Percentiles rank a stretch among this genome's conserved stretches.
Evolutionary conservation across 2,888 invertebrate genomes (phyloP).

Genomic region (Digitonthophagus gazella): DNA sequence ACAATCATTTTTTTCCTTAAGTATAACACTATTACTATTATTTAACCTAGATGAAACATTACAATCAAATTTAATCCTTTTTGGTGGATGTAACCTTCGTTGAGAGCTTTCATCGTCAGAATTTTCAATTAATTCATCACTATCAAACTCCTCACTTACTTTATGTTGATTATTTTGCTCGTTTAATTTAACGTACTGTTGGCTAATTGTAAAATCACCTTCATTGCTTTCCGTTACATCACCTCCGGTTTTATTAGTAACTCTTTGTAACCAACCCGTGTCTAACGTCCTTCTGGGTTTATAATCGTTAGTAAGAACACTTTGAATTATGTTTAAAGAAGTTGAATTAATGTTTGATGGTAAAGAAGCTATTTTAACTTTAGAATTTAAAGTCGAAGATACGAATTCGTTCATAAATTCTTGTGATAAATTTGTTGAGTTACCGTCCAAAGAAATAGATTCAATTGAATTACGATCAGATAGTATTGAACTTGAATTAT

Average conservation of each 20-base stretch:
- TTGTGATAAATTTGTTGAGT: slow-evolving; percentile 1
- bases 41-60: neutral
- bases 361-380: slow-evolving; percentile 30
- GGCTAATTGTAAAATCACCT: slow-evolving; percentile 35
- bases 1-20: neutral
- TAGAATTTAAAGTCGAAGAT: slow-evolving; percentile 7
- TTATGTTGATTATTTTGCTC: slow-evolving; percentile 27
- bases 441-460: neutral
- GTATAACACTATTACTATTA: neutral
- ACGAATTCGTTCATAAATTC: slow-evolving; percentile 20
- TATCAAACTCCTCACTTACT: slow-evolving; percentile 52
- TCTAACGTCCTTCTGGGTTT: slow-evolving; percentile 51
- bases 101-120: slow-evolving; percentile 45
- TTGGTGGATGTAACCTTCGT: slow-evolving; percentile 37
- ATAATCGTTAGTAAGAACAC: slow-evolving; percentile 38
- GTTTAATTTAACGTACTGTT: slow-evolving; percentile 9
- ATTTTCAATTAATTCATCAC: slow-evolving; percentile 64
- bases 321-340: slow-evolving; percentile 42
- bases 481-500: no score
- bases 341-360: slow-evolving; percentile 29
- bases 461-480: no score
- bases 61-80: slow-evolving; percentile 37
- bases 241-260: slow-evolving; percentile 40
- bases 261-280: slow-evolving; percentile 60
- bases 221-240: slow-evolving; percentile 40